Base-by-base conservation (phyloP, 1,140 invertebrate genomes). In the Ostrea denselamellosa region DNA sequence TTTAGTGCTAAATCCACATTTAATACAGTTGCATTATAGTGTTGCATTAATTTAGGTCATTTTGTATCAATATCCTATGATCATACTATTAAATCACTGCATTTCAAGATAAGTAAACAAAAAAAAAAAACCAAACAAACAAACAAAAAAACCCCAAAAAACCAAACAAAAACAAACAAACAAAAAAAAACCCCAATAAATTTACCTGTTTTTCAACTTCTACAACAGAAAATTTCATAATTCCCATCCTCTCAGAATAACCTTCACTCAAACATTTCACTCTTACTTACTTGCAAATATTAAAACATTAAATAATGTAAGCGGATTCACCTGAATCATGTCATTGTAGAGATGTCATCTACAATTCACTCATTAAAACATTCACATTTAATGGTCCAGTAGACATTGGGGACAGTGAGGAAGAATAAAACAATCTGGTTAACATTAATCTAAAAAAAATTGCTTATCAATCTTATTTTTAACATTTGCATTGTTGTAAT, bases 191-290 rank as follows among this genome's bases (percentile, higher is more conserved):
- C 5, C 34, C 34, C 1, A 44, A 2, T 44, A 5, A 44, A 44
- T 44, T 44, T 77, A 77, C 68, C 68, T 77, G 68, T 25, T 77
- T 77, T 77, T 77, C 68, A 28, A 77, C 12, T 77, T 77, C 68
- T 28, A 25, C 12, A 9, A 77, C 68, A 77, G 68, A 77, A 25
- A 77, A 77, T 77, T 77, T 77, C 25, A 77, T 12, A 77, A 77
- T 8, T 77, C 68, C 68, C 68, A 77, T 77, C 68, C 68, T 77
- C 7, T 34, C 12, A 14, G 14, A 14, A 34, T 28, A 28, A 71
- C n/a, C 4, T 68, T 17, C 22, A 22, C 65, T 9, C n/a, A n/a
- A 71, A 71, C 28, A 28, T 12, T 77, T 12, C 22, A 28, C 25
- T 28, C 28, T 28, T 77, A 10, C 22, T 77, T 28, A 77, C 28